Base-by-base conservation (phyloP, 23 tunicate genomes). In the Aplidium turbinatum region DNA sequence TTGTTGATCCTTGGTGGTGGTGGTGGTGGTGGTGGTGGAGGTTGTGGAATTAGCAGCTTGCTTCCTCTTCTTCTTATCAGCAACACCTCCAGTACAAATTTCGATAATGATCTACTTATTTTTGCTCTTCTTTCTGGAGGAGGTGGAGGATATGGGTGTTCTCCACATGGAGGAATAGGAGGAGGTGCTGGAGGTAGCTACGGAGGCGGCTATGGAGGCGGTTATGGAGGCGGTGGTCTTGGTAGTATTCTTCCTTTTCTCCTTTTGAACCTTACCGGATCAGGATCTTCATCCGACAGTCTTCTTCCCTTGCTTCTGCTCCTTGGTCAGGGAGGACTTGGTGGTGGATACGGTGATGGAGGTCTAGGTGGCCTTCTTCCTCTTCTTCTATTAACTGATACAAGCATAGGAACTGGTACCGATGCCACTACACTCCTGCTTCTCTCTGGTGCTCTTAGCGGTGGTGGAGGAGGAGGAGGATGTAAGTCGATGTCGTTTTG, bases 261-360 rank as follows among this genome's bases (percentile, higher is more conserved):
- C 28, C 67, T 78, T 38, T 36, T 78, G 31, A 16, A 67, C 35
- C 1, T 19, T 32, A 47, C 18, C 58, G 23, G 58, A 18, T 33
- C 39, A n/a, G 58, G 76, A 16, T 16, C 24, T 22, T 34, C 1
- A 16, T 35, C 47, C 0, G 0, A 0, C 0, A 29, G 58, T 4
- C 30, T 47, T 33, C 28, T 47, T 2, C 58, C 58, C 0, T 36
- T 47, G 25, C 34, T 45, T 45, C 33, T 70, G 2, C 36, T 69
- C n/a, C 18, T 57, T 25, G 22, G 22, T 22, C 23, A 18, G 0
- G 0, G 25, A n/a, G 75, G 75, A 28, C 39, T 36, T 23, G 76
- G 76, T 46, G 38, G 31, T 11, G 76, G 76, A 16, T n/a, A 20
- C 19, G 72, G n/a, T n/a, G n/a, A n/a, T n/a, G n/a, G n/a, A n/a